Evolutionary conservation across 2,797 vertebrate genomes (phyloP), one percentile per base, ranked within the genome.

Genomic region (Microhierax caerulescens): DNA sequence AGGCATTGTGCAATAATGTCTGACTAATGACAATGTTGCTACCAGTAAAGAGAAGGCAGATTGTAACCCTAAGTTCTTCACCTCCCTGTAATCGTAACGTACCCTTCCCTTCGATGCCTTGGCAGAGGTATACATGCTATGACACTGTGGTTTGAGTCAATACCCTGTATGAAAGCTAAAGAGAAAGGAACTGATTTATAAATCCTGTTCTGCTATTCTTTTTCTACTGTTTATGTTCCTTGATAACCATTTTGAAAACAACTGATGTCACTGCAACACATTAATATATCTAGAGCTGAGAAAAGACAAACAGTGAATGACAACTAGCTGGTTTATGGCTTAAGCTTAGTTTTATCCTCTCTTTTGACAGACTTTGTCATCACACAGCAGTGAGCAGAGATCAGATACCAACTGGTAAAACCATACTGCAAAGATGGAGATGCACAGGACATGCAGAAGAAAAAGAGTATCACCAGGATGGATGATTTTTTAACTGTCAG

Each of bases 391-490:
- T 3, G 47, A 54, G 51, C 51, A 68, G 39, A 50, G 41, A 32
- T 5, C 67, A 63, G 70, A 28, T 1, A 54, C 13, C 56, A 41
- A 43, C 18, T 8, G 24, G 70, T 18, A 50, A 45, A 76, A 34
- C 7, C 64, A 24, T 3, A 22, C 21, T 15, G 56, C 45, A 64
- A 47, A 56, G 77, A 53, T 69, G 57, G 43, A 69, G 28, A 9
- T 7, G 54, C 28, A 36, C 23, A 0, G 45, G 0, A 0, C 5
- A 20, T 1, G 43, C 39, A 47, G 59, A 59, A 23, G 22, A n/a
- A 14, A 70, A 53, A 51, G 41, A 36, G 7, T 27, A 37, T 11
- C 45, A 45, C 54, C 48, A 60, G 45, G 11, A 57, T 11, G 21
- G 18, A 12, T 75, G 16, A 65, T 53, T 34, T 37, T 27, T 28